Percentiles rank a stretch among this genome's conserved stretches.
Evolutionary conservation across 2,888 invertebrate species (phyloP).

Genomic region (Crioceris asparagi): DNA sequence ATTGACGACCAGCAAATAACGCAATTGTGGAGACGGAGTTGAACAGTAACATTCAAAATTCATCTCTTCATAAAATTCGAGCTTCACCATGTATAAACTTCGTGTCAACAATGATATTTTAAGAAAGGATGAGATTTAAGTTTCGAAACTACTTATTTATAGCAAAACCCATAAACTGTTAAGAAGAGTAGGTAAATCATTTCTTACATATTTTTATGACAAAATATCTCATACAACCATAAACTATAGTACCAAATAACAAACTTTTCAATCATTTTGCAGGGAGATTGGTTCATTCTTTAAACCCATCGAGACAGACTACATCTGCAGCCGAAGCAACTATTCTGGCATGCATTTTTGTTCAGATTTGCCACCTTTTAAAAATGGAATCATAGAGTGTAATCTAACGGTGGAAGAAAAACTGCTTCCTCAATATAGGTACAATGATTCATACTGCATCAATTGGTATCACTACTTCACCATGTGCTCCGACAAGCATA

Average conservation of each 20-base stretch:
- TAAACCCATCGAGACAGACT: slow-evolving; percentile 76
- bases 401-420: slow-evolving; percentile 49
- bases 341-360: slow-evolving; percentile 94
- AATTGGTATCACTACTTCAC: slow-evolving; percentile 99
- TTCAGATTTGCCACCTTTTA: slow-evolving; percentile 68
- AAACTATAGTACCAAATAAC: background rate
- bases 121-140: no score
- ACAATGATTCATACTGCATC: slow-evolving; percentile 61
- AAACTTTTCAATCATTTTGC: slow-evolving; percentile 25
- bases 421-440: slow-evolving; percentile 24
- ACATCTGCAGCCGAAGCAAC: slow-evolving; percentile 89
- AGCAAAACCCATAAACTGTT: no score
- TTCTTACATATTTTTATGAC: no score
- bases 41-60: no score
- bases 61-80: no score
- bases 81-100: no score
- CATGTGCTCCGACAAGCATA: slow-evolving; percentile 81
- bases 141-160: no score
- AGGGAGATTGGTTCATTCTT: slow-evolving; percentile 65
- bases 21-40: no score
- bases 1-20: no score
- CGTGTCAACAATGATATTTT: no score
- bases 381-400: slow-evolving; percentile 63
- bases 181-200: no score
- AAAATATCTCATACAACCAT: no score